A percentile compares a stretch with the other conserved stretches of the same genome.
Evolutionary conservation across 2,888 invertebrate species (phyloP).

Genomic region (Acanthacorydalis orientalis): DNA sequence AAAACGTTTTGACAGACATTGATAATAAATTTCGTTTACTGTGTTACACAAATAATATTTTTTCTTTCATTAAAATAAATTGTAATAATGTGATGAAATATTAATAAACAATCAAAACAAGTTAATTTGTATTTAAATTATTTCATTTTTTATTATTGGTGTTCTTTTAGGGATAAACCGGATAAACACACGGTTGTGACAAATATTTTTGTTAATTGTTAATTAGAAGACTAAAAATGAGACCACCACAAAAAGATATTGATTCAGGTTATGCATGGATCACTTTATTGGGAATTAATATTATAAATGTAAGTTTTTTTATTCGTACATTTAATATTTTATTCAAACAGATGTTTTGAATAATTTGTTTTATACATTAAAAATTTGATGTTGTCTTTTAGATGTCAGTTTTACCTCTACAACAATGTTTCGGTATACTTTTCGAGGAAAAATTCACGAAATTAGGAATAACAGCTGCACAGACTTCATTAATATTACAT

Average conservation of each 20-base stretch:
- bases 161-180: too few relatives aligned
- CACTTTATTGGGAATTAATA: constrained; percentile 24
- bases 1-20: too few relatives aligned
- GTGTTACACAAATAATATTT: too few relatives aligned
- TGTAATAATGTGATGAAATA: too few relatives aligned
- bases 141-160: too few relatives aligned
- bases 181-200: too few relatives aligned
- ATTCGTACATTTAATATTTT: background rate
- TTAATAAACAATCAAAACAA: too few relatives aligned
- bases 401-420: constrained; percentile 23
- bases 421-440: constrained; percentile 27
- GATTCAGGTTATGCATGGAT: constrained; percentile 35
- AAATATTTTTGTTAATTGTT: too few relatives aligned
- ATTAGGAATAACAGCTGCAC: constrained; percentile 22
- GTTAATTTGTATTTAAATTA: too few relatives aligned
- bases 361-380: background rate
- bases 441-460: constrained; percentile 22
- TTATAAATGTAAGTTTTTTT: constrained; percentile 26
- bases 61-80: too few relatives aligned
- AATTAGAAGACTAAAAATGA: background rate
- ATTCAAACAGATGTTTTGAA: too few relatives aligned
- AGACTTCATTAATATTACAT: constrained; percentile 26
- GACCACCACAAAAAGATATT: constrained; percentile 13
- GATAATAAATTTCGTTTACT: too few relatives aligned
- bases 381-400: constrained; percentile 14